Evolutionary conservation across 2,797 vertebrate genomes (phyloP), one percentile per base, ranked within the genome.

Genomic region (Alauda arvensis): DNA sequence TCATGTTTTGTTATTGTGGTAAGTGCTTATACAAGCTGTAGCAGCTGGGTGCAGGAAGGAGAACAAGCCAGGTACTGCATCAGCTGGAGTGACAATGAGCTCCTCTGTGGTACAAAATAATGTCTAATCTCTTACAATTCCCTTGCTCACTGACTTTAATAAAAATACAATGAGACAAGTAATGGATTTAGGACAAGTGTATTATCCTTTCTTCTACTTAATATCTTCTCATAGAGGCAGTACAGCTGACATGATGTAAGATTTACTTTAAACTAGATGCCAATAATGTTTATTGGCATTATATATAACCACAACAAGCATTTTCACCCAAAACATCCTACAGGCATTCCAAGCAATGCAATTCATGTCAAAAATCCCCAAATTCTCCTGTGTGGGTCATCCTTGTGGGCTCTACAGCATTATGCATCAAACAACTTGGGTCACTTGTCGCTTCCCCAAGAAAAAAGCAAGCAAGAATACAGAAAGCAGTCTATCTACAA

Each of bases 41-140:
- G 72, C 84, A 84, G 61, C 53, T 77, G 76, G 55, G 31, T 75
- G 37, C 68, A 84, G 60, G 61, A 40, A 86, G 71, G 42, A 87
- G 51, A 91, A 79, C 53, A 82, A 91, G 81, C 39, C 78, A 88
- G 76, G 85, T 89, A 93, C 48, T 72, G 51, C 57, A 86, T 42
- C 61, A 84, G 39, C n/a, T 31, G 9, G 46, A 83, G 65, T 21
- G 61, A 87, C 78, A 93, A 71, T 14, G 76, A 77, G 76, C 61
- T 89, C 75, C 40, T 79, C 55, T 56, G 71, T 45, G 29, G 59
- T 68, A 92, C 69, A 71, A 93, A 89, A 94, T 87, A 91, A 68
- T 66, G 82, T 72, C 79, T 95, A 90, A 92, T 94, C 92, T 93
- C 92, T 59, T 69, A 90, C 59, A 90, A 72, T 85, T 93, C 85